phyloP scores from a whole-genome alignment of 2,113 vertebrate genomes.

The Actenoides hombroni region DNA sequence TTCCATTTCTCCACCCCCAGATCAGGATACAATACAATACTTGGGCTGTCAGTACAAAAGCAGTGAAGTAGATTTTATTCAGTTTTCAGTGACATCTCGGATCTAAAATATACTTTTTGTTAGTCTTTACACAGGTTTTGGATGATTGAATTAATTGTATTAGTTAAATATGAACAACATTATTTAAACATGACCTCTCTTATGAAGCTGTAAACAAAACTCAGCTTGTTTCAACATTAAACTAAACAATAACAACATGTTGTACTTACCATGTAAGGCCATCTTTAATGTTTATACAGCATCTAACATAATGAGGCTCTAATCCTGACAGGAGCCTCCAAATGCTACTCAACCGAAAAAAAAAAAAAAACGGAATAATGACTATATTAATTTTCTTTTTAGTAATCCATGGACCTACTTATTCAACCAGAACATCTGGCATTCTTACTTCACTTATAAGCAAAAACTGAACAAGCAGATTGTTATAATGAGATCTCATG shows the following conservation, averaged over 20 bases:
- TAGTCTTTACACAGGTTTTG: neutral
- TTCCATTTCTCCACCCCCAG: neutral
- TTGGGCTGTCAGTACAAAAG: neutral
- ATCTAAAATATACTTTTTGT: neutral
- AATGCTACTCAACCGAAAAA: neutral
- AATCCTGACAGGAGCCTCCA: neutral
- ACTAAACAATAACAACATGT: neutral
- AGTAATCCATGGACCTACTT: neutral
- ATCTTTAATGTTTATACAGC: neutral
- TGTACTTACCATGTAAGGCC: neutral
- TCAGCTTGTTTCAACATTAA: neutral
- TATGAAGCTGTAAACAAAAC: neutral
- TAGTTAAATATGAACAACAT: neutral
- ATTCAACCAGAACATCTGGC: neutral
- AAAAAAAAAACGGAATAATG: neutral
- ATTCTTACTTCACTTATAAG: neutral
- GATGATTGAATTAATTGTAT: neutral
- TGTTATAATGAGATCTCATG: neutral
- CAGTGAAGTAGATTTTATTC: neutral
- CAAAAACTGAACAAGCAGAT: neutral
- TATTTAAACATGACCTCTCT: neutral
- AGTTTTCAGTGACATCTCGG: neutral
- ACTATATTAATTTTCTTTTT: constrained; percentile 7
- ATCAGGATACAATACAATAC: neutral
- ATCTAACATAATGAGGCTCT: neutral